Evolutionary conservation across 2,113 vertebrate genomes (phyloP), one percentile per base, ranked within the genome.

Genomic region (Anhinga rufa): DNA sequence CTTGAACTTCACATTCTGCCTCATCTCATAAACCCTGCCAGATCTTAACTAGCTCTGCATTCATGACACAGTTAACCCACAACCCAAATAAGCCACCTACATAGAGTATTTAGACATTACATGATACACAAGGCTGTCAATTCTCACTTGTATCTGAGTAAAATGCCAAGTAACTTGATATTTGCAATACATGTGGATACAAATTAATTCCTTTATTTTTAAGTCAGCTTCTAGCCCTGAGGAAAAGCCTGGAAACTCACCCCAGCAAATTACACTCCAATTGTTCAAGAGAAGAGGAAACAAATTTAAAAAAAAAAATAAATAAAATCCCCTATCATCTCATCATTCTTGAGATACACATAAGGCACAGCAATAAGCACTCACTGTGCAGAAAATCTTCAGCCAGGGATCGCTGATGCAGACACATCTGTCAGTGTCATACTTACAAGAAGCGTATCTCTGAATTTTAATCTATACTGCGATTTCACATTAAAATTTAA

Each of bases 71-170:
- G 22, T 68, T 38, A 72, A 95, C 24, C 15, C 86, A 64, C n/a
- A 79, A 32, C 2, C 15, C 83, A 78, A 88, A 91, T 26, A 90
- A 83, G 25, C 22, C 80, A 62, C 51, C 60, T 66, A 17, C 22
- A 18, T 17, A 9, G 86, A 68, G 24, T 40, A 60, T 40, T 58
- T 80, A 46, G 31, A 51, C 42, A 6, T n/a, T 58, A 82, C 21
- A 14, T 48, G 62, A 70, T 7, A 66, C 20, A 36, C 26, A 49
- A 49, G 11, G 9, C 14, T 79, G 64, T 20, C 51, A 75, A 34
- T 40, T 82, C 26, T 44, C 0, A 0, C 4, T 6, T n/a, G 31
- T 12, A 68, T n/a, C n/a, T n/a, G n/a, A n/a, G n/a, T n/a, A n/a
- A n/a, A n/a, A n/a, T n/a, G n/a, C n/a, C n/a, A n/a, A n/a, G n/a